Base-by-base conservation (phyloP, 92 coral and sea anemone species). In the Porites evermanni region DNA sequence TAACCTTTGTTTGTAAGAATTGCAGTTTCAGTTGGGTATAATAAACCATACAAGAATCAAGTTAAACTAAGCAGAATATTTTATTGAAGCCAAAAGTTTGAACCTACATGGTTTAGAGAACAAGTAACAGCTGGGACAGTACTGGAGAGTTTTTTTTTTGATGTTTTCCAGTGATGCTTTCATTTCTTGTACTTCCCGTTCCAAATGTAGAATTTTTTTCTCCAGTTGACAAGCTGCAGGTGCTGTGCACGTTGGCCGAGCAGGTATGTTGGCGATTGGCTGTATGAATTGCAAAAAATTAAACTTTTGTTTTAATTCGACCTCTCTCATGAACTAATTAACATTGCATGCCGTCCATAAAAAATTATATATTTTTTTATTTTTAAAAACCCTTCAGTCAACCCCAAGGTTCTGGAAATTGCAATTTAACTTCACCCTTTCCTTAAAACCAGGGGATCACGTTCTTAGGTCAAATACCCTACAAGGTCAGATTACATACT, bases 251-350 rank as follows among this genome's bases (percentile, higher is more conserved):
- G 44, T 50, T 68, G 72, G 12, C 21, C 3, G 72, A 21, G 72
- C 72, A n/a, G 72, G 72, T n/a, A 68, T 68, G 73, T 68, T 68
- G 73, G 73, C 1, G 50, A 68, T 38, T 68, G 73, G 73, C 73
- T 68, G 73, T 50, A 68, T 6, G 29, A 21, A 68, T 68, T 5
- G 21, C 16, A 18, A 68, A 21, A 18, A 68, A 0, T 21, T 2
- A 68, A 68, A 11, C 2, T 2, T 59, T 59, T 18, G 73, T 68
- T 68, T 23, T 17, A 21, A 68, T 24, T 68, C 26, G 26, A 68
- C 32, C 73, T 68, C 73, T 68, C 73, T 6, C 44, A 68, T 68
- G 73, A 68, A 23, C 73, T 68, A 23, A 68, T 68, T 20, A 21
- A n/a, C 23, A 68, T 68, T 65, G 70, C 23, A 19, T 24, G 17